Percentiles rank a stretch among this genome's conserved stretches.
These are phyloP conservation scores for Zaprionus vittiger DNA, from an alignment of 1,140 invertebrate species.

Conservation along the genomic window DNA sequence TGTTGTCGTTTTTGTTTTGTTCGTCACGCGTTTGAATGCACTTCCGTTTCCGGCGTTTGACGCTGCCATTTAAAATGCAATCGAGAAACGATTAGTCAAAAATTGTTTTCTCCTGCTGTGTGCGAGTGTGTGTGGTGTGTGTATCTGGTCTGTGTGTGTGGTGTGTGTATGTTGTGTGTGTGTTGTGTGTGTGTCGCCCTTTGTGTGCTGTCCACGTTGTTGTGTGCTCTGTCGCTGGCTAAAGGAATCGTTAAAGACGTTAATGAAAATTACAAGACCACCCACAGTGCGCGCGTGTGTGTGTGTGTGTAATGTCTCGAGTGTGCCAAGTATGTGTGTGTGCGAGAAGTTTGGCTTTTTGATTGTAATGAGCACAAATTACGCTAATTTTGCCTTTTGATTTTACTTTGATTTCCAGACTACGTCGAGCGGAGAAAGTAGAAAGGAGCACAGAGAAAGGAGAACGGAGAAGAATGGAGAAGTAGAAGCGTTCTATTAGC, in stretches of 20 bases:
- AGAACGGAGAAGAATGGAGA: not conserved
- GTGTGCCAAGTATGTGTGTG: constrained; percentile 1
- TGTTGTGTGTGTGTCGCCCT: not conserved
- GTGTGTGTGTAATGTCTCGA: constrained; percentile 5
- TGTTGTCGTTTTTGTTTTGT: constrained; percentile 17
- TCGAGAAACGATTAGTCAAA: constrained; percentile 71
- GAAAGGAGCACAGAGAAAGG: not conserved
- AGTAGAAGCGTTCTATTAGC: constrained; percentile 23
- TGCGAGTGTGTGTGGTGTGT: not conserved
- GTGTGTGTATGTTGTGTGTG: not conserved
- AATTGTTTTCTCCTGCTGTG: constrained; percentile 43
- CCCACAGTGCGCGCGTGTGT: constrained; percentile 14
- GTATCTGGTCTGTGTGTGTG: no score
- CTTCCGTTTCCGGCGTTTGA: constrained; percentile 62
- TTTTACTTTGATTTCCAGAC: constrained; percentile 24
- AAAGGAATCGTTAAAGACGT: constrained; percentile 31
- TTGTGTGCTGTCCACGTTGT: constrained; percentile 14
- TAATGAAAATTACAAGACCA: constrained; percentile 61
- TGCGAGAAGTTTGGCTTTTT: constrained; percentile 27
- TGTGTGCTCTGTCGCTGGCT: constrained; percentile 8
- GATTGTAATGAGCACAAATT: constrained; percentile 71
- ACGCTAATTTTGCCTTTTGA: constrained; percentile 56
- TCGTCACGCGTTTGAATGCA: constrained; percentile 48
- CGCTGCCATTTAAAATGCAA: constrained; percentile 63
- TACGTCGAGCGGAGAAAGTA: not conserved